Percentiles rank a stretch among this genome's conserved stretches.
These are phyloP conservation scores for Cryptoprocta ferox DNA, from an alignment of 2,797 vertebrate genomes.

Conservation along the genomic window DNA sequence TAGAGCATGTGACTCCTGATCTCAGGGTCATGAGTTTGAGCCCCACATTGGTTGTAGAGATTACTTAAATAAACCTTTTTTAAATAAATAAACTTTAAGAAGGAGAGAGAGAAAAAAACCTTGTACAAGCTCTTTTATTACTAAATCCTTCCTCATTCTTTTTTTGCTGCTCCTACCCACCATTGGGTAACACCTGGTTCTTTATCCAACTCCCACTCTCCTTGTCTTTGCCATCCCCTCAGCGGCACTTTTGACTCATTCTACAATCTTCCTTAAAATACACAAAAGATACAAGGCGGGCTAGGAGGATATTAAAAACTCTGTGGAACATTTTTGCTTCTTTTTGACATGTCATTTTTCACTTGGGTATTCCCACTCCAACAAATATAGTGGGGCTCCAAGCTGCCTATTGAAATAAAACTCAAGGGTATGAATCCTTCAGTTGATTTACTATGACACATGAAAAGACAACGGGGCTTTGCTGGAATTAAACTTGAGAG, in stretches of 20 bases:
- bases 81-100: neutral
- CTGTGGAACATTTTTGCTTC: conserved; percentile 11
- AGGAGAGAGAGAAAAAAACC: neutral
- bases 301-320: neutral
- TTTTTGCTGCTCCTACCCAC: neutral
- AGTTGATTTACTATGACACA: neutral
- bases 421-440: neutral
- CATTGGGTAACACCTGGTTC: neutral
- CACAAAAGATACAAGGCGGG: neutral
- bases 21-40: neutral
- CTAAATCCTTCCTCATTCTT: neutral
- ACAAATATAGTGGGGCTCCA: neutral
- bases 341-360: neutral
- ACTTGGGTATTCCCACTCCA: neutral
- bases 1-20: neutral
- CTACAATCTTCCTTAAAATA: neutral
- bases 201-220: neutral
- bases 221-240: neutral
- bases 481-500: neutral
- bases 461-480: neutral
- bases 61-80: neutral
- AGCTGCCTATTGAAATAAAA: conserved; percentile 7
- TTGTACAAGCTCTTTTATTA: neutral
- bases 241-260: neutral
- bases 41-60: neutral